phyloP scores from a whole-genome alignment of 2,113 vertebrate genomes.

The Salminus brasiliensis region DNA sequence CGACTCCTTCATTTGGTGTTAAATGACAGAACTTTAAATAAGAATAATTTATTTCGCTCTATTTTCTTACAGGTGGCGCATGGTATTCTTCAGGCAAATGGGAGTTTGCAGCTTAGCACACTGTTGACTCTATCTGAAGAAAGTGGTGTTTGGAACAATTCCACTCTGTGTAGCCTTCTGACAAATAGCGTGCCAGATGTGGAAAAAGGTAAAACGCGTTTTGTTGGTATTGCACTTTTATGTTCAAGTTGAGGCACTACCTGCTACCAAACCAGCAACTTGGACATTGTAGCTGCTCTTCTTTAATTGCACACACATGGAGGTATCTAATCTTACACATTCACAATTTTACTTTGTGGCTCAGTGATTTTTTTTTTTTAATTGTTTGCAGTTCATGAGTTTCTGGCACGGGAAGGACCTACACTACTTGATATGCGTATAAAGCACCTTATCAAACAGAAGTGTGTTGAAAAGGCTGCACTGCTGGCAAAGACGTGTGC shows the following conservation, averaged over 20 bases:
- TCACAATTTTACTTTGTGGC: background rate
- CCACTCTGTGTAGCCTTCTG: conserved; percentile 86
- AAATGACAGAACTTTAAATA: background rate
- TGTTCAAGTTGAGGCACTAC: background rate
- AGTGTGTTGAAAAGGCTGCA: conserved; percentile 88
- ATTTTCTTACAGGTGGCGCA: conserved; percentile 84
- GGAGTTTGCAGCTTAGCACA: conserved; percentile 87
- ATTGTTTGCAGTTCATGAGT: conserved; percentile 82
- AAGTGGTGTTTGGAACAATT: conserved; percentile 90
- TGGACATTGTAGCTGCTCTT: background rate
- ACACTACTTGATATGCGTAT: conserved; percentile 94
- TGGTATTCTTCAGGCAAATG: conserved; percentile 89
- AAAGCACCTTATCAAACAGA: conserved; percentile 96
- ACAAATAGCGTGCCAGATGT: conserved; percentile 85
- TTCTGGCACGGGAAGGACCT: conserved; percentile 89
- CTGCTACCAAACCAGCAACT: background rate
- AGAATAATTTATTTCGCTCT: background rate
- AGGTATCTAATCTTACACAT: background rate
- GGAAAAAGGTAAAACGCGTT: conserved; percentile 81
- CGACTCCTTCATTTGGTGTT: background rate
- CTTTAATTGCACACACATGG: no score
- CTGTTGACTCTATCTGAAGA: conserved; percentile 89
- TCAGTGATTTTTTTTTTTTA: background rate
- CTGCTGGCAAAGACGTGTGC: conserved; percentile 91
- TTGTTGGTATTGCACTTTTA: background rate